Conservation (phyloP, 2,113 vertebrate genomes). For the Ictalurus punctatus region DNA sequence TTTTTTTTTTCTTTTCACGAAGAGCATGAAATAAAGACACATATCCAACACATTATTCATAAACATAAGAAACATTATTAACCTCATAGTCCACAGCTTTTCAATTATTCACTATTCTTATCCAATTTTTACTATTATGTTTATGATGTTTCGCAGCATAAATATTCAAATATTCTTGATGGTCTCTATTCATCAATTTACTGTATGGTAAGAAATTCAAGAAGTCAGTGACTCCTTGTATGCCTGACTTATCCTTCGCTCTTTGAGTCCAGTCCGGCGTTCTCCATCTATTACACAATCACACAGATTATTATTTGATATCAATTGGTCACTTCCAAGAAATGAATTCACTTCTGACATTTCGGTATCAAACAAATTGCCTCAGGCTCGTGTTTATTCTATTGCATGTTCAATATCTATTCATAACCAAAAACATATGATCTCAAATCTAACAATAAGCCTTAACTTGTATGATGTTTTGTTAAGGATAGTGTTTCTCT, state of each 20-base stretch:
- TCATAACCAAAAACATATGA: constrained; percentile 46
- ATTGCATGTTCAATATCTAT: constrained; percentile 48
- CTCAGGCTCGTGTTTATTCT: constrained; percentile 32
- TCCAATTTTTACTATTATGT: constrained; percentile 28
- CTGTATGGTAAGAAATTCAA: background rate
- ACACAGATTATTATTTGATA: background rate
- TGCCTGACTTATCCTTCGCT: constrained; percentile 8
- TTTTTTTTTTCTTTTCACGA: constrained; percentile 72
- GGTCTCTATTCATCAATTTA: background rate
- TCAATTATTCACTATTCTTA: constrained; percentile 20
- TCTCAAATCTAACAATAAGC: constrained; percentile 42
- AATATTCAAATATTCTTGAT: constrained; percentile 9
- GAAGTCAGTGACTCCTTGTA: background rate
- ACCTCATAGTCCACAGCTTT: constrained; percentile 16
- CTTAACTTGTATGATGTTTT: constrained; percentile 50
- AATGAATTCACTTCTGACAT: constrained; percentile 18
- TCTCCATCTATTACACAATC: background rate
- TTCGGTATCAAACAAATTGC: constrained; percentile 5
- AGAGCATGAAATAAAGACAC: constrained; percentile 78
- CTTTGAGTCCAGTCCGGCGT: background rate
- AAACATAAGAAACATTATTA: constrained; percentile 21
- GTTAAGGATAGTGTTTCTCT: constrained; percentile 36
- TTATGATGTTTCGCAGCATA: constrained; percentile 23
- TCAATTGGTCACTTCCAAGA: background rate
- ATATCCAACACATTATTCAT: constrained; percentile 31